phyloP scores from a whole-genome alignment of 2,888 invertebrate genomes.

The Embidobia sp. region DNA sequence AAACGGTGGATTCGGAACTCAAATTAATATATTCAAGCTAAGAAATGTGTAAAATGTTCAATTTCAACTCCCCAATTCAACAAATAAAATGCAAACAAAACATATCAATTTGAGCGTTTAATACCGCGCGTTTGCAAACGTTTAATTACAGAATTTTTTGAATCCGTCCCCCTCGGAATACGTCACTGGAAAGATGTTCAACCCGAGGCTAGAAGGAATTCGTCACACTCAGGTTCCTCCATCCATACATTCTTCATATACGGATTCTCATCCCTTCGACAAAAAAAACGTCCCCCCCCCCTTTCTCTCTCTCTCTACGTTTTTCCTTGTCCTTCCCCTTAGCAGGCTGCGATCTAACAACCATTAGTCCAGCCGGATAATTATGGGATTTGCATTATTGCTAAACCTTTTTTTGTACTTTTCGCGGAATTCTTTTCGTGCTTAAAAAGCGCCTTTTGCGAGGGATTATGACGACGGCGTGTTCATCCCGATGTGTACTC shows the following conservation, averaged over 20 bases:
- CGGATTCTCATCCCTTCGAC: constrained; percentile 34
- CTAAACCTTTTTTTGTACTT: constrained; percentile 38
- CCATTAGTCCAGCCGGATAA: constrained; percentile 42
- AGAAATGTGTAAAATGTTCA: too few relatives aligned
- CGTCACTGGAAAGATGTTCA: constrained; percentile 15
- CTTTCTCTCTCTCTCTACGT: constrained; percentile 1
- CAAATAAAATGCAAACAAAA: too few relatives aligned
- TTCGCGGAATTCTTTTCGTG: constrained; percentile 37
- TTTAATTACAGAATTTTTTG: background rate
- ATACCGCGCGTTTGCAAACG: too few relatives aligned
- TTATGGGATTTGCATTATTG: constrained; percentile 59
- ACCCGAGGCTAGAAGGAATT: constrained; percentile 54
- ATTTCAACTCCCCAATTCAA: too few relatives aligned
- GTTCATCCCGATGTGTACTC: constrained; percentile 4
- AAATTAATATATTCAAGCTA: too few relatives aligned
- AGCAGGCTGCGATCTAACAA: constrained; percentile 27
- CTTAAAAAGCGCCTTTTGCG: constrained; percentile 51
- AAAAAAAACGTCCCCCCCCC: background rate
- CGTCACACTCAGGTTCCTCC: constrained; percentile 52
- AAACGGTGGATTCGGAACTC: too few relatives aligned
- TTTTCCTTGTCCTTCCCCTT: background rate
- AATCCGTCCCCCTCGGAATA: background rate
- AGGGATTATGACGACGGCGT: constrained; percentile 16
- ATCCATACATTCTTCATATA: constrained; percentile 54
- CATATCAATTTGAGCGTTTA: too few relatives aligned